These are phyloP conservation scores for Agapornis canus DNA, from an alignment of 2,797 vertebrate genomes.

Conservation along the genomic window DNA sequence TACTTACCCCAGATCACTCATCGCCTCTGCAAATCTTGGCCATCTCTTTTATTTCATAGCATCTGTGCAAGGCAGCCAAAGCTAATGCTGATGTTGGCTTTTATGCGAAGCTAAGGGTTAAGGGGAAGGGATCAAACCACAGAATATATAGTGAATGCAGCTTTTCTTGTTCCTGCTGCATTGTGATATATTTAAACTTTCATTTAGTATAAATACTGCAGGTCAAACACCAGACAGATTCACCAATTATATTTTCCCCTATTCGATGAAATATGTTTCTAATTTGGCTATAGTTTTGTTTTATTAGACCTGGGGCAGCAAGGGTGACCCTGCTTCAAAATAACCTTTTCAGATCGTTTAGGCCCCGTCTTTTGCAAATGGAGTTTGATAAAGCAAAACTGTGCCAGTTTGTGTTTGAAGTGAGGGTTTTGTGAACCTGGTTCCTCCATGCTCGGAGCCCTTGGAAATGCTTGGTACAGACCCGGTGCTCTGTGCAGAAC, in stretches of 20 bases:
- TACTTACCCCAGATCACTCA: neutral
- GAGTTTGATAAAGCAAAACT: constrained; percentile 34
- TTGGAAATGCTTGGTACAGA: neutral
- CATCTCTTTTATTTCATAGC: neutral
- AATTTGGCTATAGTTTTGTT: constrained; percentile 76
- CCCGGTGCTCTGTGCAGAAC: neutral
- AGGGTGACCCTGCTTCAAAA: constrained; percentile 42
- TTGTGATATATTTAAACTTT: constrained; percentile 72
- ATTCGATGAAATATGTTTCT: constrained; percentile 76
- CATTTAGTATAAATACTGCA: constrained; percentile 69
- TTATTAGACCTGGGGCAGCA: constrained; percentile 73
- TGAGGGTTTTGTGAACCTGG: constrained; percentile 46
- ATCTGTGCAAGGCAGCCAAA: neutral
- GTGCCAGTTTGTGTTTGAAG: constrained; percentile 43
- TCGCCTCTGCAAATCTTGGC: neutral
- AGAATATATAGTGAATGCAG: neutral
- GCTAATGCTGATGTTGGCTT: constrained; percentile 38
- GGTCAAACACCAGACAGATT: constrained; percentile 76
- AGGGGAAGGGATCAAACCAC: constrained; percentile 37
- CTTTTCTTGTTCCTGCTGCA: constrained; percentile 37
- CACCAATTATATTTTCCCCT: constrained; percentile 72
- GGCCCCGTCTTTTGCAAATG: constrained; percentile 22
- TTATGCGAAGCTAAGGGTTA: constrained; percentile 6
- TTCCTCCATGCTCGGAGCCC: neutral
- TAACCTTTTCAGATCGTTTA: constrained; percentile 57